These are phyloP conservation scores for Sebastes hubbsi DNA, from an alignment of 2,797 vertebrate species.

Conservation along the genomic window DNA sequence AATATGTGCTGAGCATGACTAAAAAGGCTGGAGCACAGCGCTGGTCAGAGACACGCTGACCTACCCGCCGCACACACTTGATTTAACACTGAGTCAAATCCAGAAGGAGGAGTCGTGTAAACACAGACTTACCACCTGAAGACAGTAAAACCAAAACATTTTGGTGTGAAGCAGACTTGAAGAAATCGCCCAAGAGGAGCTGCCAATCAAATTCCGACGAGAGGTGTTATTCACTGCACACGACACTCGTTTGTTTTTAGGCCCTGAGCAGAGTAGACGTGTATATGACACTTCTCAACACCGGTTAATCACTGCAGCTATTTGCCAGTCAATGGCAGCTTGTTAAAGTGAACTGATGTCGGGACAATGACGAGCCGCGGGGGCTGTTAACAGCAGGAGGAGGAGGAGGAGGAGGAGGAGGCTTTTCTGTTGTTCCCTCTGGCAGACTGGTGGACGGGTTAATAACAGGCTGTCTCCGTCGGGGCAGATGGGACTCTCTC, in stretches of 20 bases:
- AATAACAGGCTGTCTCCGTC: conserved; percentile 73
- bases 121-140: conserved; percentile 59
- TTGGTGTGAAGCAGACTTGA: conserved; percentile 54
- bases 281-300: conserved; percentile 38
- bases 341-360: conserved; percentile 61
- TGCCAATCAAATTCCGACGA: conserved; percentile 15
- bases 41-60: conserved; percentile 31
- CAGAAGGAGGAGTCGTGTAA: conserved; percentile 42
- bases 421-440: conserved; percentile 57
- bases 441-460: conserved; percentile 65
- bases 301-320: conserved; percentile 33
- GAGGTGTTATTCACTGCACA: not conserved
- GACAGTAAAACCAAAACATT: conserved; percentile 57
- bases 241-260: not conserved
- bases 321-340: conserved; percentile 55
- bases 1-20: conserved; percentile 69
- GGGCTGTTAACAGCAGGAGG: conserved; percentile 52
- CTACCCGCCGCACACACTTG: conserved; percentile 18
- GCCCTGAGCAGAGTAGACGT: not conserved
- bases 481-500: conserved; percentile 74
- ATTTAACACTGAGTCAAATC: conserved; percentile 39
- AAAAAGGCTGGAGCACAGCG: conserved; percentile 37
- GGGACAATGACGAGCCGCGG: conserved; percentile 50
- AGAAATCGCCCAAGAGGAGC: conserved; percentile 24
- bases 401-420: conserved; percentile 20